A percentile compares a stretch with the other conserved stretches of the same genome.
phyloP scores from a whole-genome alignment of 1,140 invertebrate genomes.

The Protaetia brevitarsis region DNA sequence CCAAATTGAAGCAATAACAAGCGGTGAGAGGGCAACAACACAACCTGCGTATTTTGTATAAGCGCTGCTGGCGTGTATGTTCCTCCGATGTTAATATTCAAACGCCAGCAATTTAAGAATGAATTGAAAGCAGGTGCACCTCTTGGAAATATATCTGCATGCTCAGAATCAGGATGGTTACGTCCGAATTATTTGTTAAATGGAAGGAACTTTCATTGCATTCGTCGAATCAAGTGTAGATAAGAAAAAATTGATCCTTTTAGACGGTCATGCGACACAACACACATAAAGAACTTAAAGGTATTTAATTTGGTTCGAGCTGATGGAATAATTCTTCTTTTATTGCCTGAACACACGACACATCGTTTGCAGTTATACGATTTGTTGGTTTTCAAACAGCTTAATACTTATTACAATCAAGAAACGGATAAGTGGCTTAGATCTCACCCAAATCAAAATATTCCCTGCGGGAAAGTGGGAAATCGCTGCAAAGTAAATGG shows the following conservation, averaged over 20 bases:
- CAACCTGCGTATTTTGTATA: slow-evolving; percentile 36
- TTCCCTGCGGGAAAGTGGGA: too few species aligned
- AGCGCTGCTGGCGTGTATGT: slow-evolving; percentile 42
- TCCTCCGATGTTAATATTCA: slow-evolving; percentile 38
- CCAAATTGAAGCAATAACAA: slow-evolving; percentile 41
- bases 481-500: too few species aligned
- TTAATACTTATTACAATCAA: too few species aligned
- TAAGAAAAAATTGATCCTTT: slow-evolving; percentile 34
- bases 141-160: not conserved
- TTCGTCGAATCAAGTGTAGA: slow-evolving; percentile 31
- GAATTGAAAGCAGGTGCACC: slow-evolving; percentile 24
- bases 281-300: slow-evolving; percentile 39
- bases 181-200: slow-evolving; percentile 12
- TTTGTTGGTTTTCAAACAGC: too few species aligned
- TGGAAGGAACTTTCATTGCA: slow-evolving; percentile 24
- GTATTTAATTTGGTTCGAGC: too few species aligned
- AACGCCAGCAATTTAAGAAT: slow-evolving; percentile 29
- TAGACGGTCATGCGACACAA: slow-evolving; percentile 41
- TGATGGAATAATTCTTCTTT: too few species aligned
- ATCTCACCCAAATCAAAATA: too few species aligned
- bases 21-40: slow-evolving; percentile 40
- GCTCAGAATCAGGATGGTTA: slow-evolving; percentile 24
- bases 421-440: too few species aligned
- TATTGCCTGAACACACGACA: too few species aligned
- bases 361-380: too few species aligned